These are phyloP conservation scores for Oryzias javanicus DNA, from an alignment of 2,113 vertebrate genomes.

Conservation along the genomic window DNA sequence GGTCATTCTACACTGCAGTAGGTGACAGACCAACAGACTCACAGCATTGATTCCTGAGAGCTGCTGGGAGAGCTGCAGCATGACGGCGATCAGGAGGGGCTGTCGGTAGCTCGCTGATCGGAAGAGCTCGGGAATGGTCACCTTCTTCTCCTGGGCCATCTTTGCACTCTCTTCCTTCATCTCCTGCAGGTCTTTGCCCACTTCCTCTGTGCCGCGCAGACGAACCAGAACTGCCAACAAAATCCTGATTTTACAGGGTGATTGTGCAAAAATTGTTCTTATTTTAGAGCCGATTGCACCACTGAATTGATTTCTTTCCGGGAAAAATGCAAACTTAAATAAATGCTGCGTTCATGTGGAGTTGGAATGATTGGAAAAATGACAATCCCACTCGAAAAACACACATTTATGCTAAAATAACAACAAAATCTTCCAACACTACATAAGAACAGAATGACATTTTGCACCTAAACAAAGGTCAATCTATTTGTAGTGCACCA, in stretches of 20 bases:
- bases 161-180: slow-evolving; percentile 93
- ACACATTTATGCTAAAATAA: too few species aligned
- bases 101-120: slow-evolving; percentile 80
- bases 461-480: too few species aligned
- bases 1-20: too few species aligned
- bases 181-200: slow-evolving; percentile 86
- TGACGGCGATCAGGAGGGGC: slow-evolving; percentile 86
- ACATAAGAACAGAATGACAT: too few species aligned
- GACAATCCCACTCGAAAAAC: too few species aligned
- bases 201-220: slow-evolving; percentile 84
- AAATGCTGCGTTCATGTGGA: too few species aligned
- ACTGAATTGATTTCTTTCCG: too few species aligned
- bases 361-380: too few species aligned
- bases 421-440: too few species aligned
- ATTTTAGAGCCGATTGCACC: too few species aligned
- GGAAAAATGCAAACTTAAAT: too few species aligned
- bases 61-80: slow-evolving; percentile 95
- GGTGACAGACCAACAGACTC: slow-evolving; percentile 50
- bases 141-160: slow-evolving; percentile 89
- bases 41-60: slow-evolving; percentile 97
- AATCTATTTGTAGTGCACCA: too few species aligned
- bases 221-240: slow-evolving; percentile 80
- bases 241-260: background rate
- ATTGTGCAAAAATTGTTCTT: background rate
- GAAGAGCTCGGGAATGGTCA: slow-evolving; percentile 88